phyloP scores from a whole-genome alignment of 2,888 invertebrate genomes.

The Thysanoteuthis rhombus region DNA sequence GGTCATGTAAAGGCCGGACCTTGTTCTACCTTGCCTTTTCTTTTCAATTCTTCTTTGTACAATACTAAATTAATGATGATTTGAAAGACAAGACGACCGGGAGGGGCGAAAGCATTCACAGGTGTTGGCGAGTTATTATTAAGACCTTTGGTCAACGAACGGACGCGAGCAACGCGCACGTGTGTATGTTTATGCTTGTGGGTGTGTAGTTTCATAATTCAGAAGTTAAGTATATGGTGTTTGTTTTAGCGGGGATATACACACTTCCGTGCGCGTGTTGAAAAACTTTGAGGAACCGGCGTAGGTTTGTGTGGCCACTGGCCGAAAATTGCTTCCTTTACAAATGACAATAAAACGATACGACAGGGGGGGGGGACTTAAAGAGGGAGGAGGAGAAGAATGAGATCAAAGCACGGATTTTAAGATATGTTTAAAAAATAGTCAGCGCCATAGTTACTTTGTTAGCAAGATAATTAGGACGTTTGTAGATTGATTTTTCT shows the following conservation, averaged over 20 bases:
- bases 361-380: no score
- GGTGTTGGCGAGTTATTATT: neutral
- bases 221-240: neutral
- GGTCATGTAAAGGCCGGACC: neutral
- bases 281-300: neutral
- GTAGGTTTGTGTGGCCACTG: neutral
- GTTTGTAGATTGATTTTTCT: neutral
- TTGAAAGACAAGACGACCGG: neutral
- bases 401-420: neutral
- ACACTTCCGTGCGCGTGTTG: neutral
- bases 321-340: neutral
- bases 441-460: neutral
- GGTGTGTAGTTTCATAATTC: neutral
- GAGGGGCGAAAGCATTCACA: neutral
- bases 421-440: neutral
- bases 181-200: neutral
- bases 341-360: neutral
- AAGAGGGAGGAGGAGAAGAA: neutral
- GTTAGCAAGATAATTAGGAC: neutral
- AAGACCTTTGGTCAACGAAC: neutral
- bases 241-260: neutral
- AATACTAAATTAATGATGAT: neutral
- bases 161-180: neutral
- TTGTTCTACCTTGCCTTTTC: neutral
- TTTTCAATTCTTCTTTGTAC: slow-evolving; percentile 12